Evolutionary conservation across 2,888 invertebrate genomes (phyloP).

Genomic region (Zaprionus lineosus): DNA sequence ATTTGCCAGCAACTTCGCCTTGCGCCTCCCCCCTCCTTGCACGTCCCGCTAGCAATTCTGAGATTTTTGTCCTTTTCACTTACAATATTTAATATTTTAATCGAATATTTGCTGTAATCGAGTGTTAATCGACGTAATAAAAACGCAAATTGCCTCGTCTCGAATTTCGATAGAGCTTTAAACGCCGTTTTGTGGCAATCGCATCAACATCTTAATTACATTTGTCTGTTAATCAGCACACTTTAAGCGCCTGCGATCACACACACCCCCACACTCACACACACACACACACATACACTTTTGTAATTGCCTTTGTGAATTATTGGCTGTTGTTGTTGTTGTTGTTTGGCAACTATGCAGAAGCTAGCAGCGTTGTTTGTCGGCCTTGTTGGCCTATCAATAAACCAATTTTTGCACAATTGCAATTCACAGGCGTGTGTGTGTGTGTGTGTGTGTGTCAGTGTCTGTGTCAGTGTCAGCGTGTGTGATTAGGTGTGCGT

Average conservation of each 20-base stretch:
- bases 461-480: conserved; percentile 11
- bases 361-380: conserved; percentile 4
- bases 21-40: no score
- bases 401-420: conserved; percentile 68
- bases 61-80: no score
- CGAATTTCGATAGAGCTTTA: conserved; percentile 18
- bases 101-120: background rate
- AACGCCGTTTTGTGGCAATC: conserved; percentile 4
- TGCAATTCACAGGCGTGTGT: conserved; percentile 22
- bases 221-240: conserved; percentile 1
- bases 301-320: conserved; percentile 29
- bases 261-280: background rate
- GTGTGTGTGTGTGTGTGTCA: conserved; percentile 9
- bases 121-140: background rate
- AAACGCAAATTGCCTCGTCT: conserved; percentile 1
- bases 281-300: background rate
- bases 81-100: no score
- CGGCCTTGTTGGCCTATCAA: conserved; percentile 55
- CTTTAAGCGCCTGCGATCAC: background rate
- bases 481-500: background rate
- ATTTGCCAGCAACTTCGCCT: no score
- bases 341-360: conserved; percentile 24
- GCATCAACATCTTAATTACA: conserved; percentile 1
- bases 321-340: conserved; percentile 23
- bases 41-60: no score